These are phyloP conservation scores for Eulemur coronatus DNA, from an alignment of 2,797 vertebrate genomes.

Conservation along the genomic window DNA sequence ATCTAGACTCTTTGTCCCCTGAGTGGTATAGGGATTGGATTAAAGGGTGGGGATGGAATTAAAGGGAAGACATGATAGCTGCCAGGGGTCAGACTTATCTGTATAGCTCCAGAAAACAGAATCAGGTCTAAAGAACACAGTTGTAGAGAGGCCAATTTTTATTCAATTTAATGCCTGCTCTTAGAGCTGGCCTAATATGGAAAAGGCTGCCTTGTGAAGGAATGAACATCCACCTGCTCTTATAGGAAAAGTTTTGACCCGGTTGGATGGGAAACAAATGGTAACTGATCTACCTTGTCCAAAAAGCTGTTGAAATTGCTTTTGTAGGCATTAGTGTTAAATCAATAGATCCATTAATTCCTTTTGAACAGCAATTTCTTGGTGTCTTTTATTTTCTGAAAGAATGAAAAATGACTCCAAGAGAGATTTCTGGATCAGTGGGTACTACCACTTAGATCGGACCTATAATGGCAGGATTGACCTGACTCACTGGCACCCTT, in stretches of 20 bases:
- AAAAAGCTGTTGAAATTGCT: not conserved
- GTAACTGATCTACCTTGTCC: not conserved
- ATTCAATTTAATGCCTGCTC: not conserved
- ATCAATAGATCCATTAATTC: not conserved
- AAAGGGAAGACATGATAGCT: not conserved
- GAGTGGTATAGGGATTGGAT: not conserved
- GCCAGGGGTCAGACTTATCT: not conserved
- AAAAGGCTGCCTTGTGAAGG: not conserved
- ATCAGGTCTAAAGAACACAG: not conserved
- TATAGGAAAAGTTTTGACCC: not conserved
- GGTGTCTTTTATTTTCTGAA: constrained; percentile 18
- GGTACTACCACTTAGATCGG: not conserved
- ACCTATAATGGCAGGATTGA: not conserved
- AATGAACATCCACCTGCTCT: not conserved
- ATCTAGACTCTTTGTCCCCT: not conserved
- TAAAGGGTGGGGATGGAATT: not conserved
- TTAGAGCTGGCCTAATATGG: not conserved
- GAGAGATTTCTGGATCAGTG: not conserved
- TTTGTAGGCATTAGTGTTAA: not conserved
- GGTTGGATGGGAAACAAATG: not conserved
- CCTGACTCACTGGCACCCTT: not conserved
- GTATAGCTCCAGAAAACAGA: not conserved
- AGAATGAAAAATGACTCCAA: not conserved
- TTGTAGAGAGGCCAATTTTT: not conserved
- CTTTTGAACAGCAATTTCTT: not conserved